Percentiles rank a stretch among this genome's conserved stretches.
Evolutionary conservation across 2,888 invertebrate genomes (phyloP).

Genomic region (Habrosyne pyritoides): DNA sequence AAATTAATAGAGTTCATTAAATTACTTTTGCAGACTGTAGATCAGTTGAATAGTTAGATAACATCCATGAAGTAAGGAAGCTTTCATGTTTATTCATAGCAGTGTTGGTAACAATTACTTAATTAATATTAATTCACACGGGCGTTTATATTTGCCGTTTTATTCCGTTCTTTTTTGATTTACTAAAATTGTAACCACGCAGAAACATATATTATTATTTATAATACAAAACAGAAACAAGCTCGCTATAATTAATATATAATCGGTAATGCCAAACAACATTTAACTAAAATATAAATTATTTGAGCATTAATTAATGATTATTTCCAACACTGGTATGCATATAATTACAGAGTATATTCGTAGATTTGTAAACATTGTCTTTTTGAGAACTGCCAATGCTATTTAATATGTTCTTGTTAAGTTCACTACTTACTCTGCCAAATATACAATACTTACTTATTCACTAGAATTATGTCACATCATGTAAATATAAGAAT

Average conservation of each 20-base stretch:
- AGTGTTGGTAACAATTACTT: not conserved
- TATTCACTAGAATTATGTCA: not conserved
- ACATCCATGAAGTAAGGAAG: not conserved
- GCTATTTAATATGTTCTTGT: not conserved
- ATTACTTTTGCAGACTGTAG: constrained; percentile 12
- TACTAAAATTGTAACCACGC: not conserved
- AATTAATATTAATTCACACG: not conserved
- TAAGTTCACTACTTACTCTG: not conserved
- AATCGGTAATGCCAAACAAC: not conserved
- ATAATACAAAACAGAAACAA: not conserved
- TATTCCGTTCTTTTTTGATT: not conserved
- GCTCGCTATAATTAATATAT: not conserved
- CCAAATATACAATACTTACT: not conserved
- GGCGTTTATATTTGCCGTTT: not conserved
- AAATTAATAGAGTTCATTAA: constrained; percentile 7
- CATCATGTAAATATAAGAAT: not conserved
- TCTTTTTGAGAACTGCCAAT: not conserved
- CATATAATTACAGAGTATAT: not conserved
- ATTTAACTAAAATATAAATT: not conserved
- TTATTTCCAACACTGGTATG: not conserved
- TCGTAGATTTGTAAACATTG: not conserved
- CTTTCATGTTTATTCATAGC: not conserved
- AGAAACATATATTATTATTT: too few relatives aligned
- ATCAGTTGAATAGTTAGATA: constrained; percentile 8
- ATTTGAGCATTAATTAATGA: not conserved